Conservation (phyloP, 2,888 invertebrate species). For the Odontocolon sp. region DNA sequence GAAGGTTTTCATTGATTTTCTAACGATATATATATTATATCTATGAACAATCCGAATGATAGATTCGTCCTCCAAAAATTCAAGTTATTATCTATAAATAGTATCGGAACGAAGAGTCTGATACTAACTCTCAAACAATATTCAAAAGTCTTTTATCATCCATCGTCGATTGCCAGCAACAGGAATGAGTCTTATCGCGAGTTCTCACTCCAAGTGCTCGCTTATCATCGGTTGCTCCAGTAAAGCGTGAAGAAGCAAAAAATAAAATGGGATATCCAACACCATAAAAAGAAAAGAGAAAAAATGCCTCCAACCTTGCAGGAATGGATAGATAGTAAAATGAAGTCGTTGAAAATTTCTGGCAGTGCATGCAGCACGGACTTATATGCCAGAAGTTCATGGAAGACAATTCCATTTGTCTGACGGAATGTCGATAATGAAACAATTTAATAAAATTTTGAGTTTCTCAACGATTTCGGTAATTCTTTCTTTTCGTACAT, state of each 20-base stretch:
- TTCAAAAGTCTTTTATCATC: too few relatives aligned
- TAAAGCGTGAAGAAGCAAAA: background rate
- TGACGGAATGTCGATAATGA: slow-evolving; percentile 8
- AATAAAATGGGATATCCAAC: background rate
- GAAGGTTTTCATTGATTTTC: too few relatives aligned
- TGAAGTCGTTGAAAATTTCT: background rate
- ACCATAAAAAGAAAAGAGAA: slow-evolving; percentile 9
- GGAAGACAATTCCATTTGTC: background rate
- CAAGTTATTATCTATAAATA: too few relatives aligned
- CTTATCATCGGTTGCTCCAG: slow-evolving; percentile 20
- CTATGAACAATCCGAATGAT: too few relatives aligned
- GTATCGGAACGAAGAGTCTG: too few relatives aligned
- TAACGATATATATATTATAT: too few relatives aligned
- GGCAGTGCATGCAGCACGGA: background rate
- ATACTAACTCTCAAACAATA: too few relatives aligned
- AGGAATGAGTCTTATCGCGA: slow-evolving; percentile 19
- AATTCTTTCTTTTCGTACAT: background rate
- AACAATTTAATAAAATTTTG: slow-evolving; percentile 11
- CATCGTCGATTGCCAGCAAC: background rate
- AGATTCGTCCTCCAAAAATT: too few relatives aligned
- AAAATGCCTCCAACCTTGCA: slow-evolving; percentile 24
- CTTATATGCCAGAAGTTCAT: background rate
- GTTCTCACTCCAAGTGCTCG: slow-evolving; percentile 27
- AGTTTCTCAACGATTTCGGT: background rate
- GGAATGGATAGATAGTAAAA: background rate